Percentiles rank a stretch among this genome's conserved stretches.
These are phyloP conservation scores for Oegoconia quadripuncta DNA, from an alignment of 2,888 invertebrate species.

Conservation along the genomic window DNA sequence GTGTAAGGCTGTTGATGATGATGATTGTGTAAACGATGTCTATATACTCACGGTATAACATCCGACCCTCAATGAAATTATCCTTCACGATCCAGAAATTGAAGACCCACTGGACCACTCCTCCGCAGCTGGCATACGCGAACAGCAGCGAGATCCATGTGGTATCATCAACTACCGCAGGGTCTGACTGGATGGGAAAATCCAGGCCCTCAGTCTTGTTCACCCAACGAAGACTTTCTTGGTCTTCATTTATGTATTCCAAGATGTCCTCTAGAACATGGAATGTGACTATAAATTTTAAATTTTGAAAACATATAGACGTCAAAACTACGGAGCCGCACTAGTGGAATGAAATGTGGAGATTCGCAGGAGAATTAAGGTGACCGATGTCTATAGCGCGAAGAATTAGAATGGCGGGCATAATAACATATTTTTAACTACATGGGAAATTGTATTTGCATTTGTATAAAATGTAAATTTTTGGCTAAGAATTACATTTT, in stretches of 20 bases:
- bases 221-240: constrained; percentile 25
- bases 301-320: neutral
- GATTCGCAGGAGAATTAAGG: too few relatives aligned
- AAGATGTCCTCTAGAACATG: constrained; percentile 34
- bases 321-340: neutral
- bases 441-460: too few relatives aligned
- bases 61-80: constrained; percentile 48
- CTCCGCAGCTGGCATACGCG: constrained; percentile 52
- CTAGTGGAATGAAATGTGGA: neutral
- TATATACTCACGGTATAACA: constrained; percentile 41
- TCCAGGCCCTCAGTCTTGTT: constrained; percentile 16
- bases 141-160: constrained; percentile 58
- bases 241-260: constrained; percentile 27
- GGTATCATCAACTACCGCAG: constrained; percentile 36
- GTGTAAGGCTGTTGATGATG: too few relatives aligned
- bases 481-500: too few relatives aligned
- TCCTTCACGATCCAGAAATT: constrained; percentile 68
- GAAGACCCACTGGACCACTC: constrained; percentile 56
- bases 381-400: too few relatives aligned
- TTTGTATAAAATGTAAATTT: too few relatives aligned
- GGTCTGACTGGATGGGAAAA: constrained; percentile 9
- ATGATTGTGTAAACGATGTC: neutral
- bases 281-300: neutral
- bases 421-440: too few relatives aligned
- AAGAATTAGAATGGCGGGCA: too few relatives aligned